phyloP scores from a whole-genome alignment of 1,140 invertebrate species.

The Aphaenogaster ashmeadi region DNA sequence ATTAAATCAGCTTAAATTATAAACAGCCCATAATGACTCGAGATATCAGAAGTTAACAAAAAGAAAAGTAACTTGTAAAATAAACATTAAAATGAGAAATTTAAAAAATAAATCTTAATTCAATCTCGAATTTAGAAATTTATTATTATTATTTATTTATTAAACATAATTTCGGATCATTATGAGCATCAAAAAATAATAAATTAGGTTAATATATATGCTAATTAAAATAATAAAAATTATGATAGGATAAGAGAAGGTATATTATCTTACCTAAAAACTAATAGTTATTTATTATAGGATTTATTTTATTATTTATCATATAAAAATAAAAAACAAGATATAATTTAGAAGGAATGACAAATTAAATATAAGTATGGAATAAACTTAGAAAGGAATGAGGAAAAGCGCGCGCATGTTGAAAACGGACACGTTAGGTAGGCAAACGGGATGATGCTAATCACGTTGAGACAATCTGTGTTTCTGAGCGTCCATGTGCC shows the following conservation, averaged over 20 bases:
- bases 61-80: background rate
- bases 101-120: slow-evolving; percentile 6
- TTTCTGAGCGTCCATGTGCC: slow-evolving; percentile 11
- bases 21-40: background rate
- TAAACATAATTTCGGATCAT: slow-evolving; percentile 12
- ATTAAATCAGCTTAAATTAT: slow-evolving; percentile 19
- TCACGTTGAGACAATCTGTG: slow-evolving; percentile 22
- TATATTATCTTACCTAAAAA: background rate
- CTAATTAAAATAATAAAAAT: slow-evolving; percentile 1
- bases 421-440: slow-evolving; percentile 1
- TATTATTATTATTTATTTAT: background rate
- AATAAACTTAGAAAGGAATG: background rate
- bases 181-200: background rate
- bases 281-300: background rate
- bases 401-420: background rate
- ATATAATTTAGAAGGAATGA: background rate
- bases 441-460: slow-evolving; percentile 14
- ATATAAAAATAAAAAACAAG: slow-evolving; percentile 1
- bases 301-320: background rate
- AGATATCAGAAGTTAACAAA: background rate
- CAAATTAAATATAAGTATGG: background rate
- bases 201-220: background rate
- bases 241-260: background rate
- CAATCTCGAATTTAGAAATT: background rate
- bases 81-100: slow-evolving; percentile 36